phyloP scores from a whole-genome alignment of 1,140 invertebrate genomes.

The Orchestia grillus region DNA sequence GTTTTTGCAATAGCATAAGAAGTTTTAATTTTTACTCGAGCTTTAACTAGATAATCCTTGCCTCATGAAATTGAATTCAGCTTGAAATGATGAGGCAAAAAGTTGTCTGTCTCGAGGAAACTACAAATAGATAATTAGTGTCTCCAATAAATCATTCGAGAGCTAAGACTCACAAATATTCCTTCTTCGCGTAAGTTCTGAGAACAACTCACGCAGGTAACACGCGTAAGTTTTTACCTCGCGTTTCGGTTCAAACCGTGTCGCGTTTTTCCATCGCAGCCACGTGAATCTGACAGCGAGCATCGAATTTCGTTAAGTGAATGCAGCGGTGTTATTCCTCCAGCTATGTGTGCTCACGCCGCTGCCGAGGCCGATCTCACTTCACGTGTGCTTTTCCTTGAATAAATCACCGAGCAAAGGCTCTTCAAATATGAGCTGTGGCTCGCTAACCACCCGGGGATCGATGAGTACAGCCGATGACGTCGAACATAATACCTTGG shows the following conservation, averaged over 20 bases:
- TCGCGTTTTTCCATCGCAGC: background rate
- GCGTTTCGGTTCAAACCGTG: background rate
- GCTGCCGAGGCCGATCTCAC: background rate
- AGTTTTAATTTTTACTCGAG: too few relatives aligned
- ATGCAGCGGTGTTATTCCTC: background rate
- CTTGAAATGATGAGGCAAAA: background rate
- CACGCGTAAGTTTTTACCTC: background rate
- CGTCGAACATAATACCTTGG: slow-evolving; percentile 53
- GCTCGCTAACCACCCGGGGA: slow-evolving; percentile 9
- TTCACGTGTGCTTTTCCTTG: background rate
- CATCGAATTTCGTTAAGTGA: slow-evolving; percentile 8
- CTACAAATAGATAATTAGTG: background rate
- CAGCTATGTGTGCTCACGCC: background rate
- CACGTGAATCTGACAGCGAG: background rate
- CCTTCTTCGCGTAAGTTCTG: background rate
- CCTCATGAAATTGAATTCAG: background rate
- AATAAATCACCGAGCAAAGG: slow-evolving; percentile 29
- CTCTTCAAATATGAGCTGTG: slow-evolving; percentile 16
- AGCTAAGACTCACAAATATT: background rate
- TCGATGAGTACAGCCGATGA: slow-evolving; percentile 30
- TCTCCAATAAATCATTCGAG: background rate
- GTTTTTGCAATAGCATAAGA: too few relatives aligned
- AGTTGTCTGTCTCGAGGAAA: background rate
- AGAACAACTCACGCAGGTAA: background rate
- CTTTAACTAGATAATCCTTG: too few relatives aligned